Base-by-base conservation (phyloP, 1,140 invertebrate genomes). In the Chlorops oryzae region DNA sequence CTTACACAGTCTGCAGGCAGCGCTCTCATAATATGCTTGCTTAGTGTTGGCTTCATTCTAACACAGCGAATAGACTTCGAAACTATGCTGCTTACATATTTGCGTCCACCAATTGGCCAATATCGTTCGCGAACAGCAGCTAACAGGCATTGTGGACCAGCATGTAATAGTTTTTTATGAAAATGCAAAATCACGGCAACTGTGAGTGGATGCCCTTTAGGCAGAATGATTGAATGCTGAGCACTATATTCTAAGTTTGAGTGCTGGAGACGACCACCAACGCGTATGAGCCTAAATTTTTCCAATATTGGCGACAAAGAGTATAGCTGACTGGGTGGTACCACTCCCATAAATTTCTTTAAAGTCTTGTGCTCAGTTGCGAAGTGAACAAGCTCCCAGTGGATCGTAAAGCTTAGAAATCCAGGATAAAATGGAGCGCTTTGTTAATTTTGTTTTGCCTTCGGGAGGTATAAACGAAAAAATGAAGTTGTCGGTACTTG, bases 211-310 rank as follows among this genome's bases (percentile, higher is more conserved):
- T 71, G 54, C 18, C 59, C 61, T 9, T 53, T 25, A 21, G 69
- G 63, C 27, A 72, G 42, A 10, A 77, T 35, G 13, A 74, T 65
- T 0, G 73, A 74, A 59, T 75, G 71, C 51, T 72, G 73, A 20
- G 62, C 56, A 22, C 63, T 56, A 38, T 57, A 54, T 6, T 47
- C 38, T 1, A 74, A 43, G 9, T 59, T 27, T 1, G 74, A 54
- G 23, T 63, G 47, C 18, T 48, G 9, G 9, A 75, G 47, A 9
- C 74, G 48, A 6, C 75, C 72, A 12, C 72, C 73, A n/a, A 74
- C 72, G 51, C 68, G 54, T 5, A 77, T 45, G 2, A 76, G 9
- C 22, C 61, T 59, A n/a, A 59, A 47, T 6, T 59, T 13, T 44
- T 73, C 67, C 9, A 74, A 7, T 52, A 73, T 72, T 6, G 65